Conservation (phyloP, 2,113 vertebrate genomes). For the Poecile atricapillus region DNA sequence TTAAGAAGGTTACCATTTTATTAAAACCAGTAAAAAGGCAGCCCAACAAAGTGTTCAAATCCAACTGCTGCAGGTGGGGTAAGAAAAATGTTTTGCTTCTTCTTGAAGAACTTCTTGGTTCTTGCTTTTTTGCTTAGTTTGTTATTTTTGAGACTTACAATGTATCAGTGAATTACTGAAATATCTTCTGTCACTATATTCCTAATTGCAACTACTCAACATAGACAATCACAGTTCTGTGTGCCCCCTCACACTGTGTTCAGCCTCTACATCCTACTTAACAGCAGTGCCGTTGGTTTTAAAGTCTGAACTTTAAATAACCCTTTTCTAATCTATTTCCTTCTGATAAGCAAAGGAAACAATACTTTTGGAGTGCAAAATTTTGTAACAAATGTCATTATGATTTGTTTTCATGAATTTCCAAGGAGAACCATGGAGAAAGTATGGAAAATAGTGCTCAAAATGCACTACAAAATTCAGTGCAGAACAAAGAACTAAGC, state of each 20-base stretch:
- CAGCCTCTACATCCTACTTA: not conserved
- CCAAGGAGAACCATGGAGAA: not conserved
- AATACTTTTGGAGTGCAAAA: not conserved
- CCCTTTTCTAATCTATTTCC: not conserved
- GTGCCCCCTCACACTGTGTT: not conserved
- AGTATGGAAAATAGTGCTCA: not conserved
- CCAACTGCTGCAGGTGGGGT: not conserved
- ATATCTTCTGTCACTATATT: not conserved
- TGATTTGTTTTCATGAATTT: not conserved
- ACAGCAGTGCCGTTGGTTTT: not conserved
- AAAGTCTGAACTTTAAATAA: not conserved
- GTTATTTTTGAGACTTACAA: not conserved
- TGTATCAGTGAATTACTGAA: not conserved
- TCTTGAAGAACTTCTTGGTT: not conserved
- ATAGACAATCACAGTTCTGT: not conserved
- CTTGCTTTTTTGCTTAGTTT: not conserved
- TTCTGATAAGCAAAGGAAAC: not conserved
- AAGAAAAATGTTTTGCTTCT: not conserved
- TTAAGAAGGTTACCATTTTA: not conserved
- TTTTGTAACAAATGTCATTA: not conserved
- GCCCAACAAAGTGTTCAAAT: not conserved
- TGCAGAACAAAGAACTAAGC: not conserved
- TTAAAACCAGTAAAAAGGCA: not conserved
- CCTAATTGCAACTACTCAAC: not conserved
- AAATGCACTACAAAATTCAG: not conserved